phyloP scores from a whole-genome alignment of 1,140 invertebrate genomes.

The Oryctes rhinoceros region DNA sequence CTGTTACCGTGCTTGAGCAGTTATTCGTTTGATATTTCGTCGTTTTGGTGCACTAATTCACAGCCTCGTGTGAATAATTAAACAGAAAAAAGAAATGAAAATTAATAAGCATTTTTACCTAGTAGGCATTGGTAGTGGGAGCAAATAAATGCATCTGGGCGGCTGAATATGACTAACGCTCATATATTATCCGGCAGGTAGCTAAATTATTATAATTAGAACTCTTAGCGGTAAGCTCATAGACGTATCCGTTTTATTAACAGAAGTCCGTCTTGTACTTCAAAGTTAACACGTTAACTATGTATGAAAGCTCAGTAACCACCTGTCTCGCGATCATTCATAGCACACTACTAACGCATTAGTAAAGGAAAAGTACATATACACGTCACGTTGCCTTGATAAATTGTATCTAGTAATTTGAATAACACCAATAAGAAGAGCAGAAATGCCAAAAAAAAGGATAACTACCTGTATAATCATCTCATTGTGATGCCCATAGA shows the following conservation, averaged over 20 bases:
- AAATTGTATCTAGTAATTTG: not conserved
- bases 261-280: not conserved
- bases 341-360: not conserved
- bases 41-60: too few relatives aligned
- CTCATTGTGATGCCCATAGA: not conserved
- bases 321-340: not conserved
- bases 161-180: not conserved
- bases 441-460: not conserved
- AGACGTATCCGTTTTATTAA: not conserved
- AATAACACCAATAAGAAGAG: not conserved
- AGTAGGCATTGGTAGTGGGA: too few relatives aligned
- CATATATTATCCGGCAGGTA: not conserved
- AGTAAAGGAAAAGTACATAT: not conserved
- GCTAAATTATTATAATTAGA: conserved; percentile 12
- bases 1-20: too few relatives aligned
- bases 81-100: too few relatives aligned
- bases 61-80: too few relatives aligned
- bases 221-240: not conserved
- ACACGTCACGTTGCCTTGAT: not conserved
- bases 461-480: not conserved
- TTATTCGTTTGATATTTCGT: too few relatives aligned
- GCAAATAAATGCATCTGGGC: not conserved
- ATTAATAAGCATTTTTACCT: too few relatives aligned
- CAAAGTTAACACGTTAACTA: not conserved
- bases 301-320: not conserved